Percentiles rank a stretch among this genome's conserved stretches.
Evolutionary conservation across 2,888 invertebrate genomes (phyloP).

Genomic region (Agelastica alni): DNA sequence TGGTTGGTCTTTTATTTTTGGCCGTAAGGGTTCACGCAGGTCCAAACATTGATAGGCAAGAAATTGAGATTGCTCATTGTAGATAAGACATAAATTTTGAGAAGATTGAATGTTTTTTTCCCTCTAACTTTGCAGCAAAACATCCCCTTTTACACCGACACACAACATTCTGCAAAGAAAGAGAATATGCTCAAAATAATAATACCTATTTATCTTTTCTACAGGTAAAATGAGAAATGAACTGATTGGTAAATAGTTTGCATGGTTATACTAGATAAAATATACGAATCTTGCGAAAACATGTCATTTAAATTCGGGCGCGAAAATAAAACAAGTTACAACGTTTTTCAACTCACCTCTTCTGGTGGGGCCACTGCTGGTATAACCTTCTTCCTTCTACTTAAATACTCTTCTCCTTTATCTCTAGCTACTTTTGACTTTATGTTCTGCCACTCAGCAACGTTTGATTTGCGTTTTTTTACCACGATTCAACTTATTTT

Average conservation of each 20-base stretch:
- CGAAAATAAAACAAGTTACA: too few relatives aligned
- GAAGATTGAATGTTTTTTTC: too few relatives aligned
- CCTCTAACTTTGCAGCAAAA: too few relatives aligned
- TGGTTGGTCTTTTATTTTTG: conserved; percentile 1
- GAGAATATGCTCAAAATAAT: too few relatives aligned
- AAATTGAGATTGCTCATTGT: background rate
- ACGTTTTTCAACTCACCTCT: background rate
- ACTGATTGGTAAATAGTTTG: too few relatives aligned
- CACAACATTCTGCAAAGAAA: too few relatives aligned
- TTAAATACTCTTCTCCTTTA: background rate
- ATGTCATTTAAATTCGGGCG: background rate
- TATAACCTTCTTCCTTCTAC: background rate
- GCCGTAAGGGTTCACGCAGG: background rate
- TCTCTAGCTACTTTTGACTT: background rate
- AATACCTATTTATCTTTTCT: too few relatives aligned
- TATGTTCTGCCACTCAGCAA: background rate
- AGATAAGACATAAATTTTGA: background rate
- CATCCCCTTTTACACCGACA: too few relatives aligned
- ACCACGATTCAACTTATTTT: background rate
- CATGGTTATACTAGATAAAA: background rate
- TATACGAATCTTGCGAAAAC: background rate
- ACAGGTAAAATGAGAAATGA: too few relatives aligned
- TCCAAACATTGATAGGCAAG: background rate
- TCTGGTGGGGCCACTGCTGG: background rate
- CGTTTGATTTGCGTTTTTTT: background rate